Conservation (phyloP, 30 jellyfish, hydroid and myxozoan genomes). For the Phacellophora camtschatica region DNA sequence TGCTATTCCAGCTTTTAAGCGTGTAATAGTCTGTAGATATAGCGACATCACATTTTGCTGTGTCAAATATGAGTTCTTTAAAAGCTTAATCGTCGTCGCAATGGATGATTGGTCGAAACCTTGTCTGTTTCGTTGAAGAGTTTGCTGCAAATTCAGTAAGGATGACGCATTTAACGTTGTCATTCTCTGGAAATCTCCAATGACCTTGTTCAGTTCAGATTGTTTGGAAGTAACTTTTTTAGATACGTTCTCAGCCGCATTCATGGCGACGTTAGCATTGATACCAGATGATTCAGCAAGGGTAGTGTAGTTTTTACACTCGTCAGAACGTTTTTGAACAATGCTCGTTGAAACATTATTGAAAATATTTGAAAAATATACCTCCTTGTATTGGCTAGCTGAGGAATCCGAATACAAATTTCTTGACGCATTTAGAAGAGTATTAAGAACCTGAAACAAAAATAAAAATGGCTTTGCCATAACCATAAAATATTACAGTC, state of each 20-base stretch:
- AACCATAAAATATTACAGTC: no score
- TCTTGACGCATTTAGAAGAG: slow-evolving; percentile 3
- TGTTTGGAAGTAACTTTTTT: slow-evolving; percentile 34
- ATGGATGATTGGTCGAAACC: slow-evolving; percentile 47
- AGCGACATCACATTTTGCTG: slow-evolving; percentile 23
- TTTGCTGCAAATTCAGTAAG: slow-evolving; percentile 1
- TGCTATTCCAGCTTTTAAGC: slow-evolving; percentile 32
- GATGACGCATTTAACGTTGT: slow-evolving; percentile 33
- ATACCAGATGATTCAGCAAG: neutral
- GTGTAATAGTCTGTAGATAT: slow-evolving; percentile 3
- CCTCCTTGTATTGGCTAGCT: slow-evolving; percentile 1
- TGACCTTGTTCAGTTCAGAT: neutral
- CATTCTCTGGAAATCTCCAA: slow-evolving; percentile 9
- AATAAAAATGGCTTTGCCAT: no score
- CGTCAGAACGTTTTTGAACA: slow-evolving; percentile 14
- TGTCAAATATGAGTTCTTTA: slow-evolving; percentile 6
- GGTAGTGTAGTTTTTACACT: slow-evolving; percentile 31
- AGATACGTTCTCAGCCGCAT: slow-evolving; percentile 2
- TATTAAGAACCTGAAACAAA: neutral
- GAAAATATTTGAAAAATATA: slow-evolving; percentile 4
- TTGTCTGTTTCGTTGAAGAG: neutral
- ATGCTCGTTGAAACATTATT: slow-evolving; percentile 21
- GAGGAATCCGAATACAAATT: slow-evolving; percentile 19
- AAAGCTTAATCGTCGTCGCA: slow-evolving; percentile 26
- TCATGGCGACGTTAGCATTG: slow-evolving; percentile 19